Conservation (phyloP, 2,113 vertebrate genomes). For the Gopherus flavomarginatus region DNA sequence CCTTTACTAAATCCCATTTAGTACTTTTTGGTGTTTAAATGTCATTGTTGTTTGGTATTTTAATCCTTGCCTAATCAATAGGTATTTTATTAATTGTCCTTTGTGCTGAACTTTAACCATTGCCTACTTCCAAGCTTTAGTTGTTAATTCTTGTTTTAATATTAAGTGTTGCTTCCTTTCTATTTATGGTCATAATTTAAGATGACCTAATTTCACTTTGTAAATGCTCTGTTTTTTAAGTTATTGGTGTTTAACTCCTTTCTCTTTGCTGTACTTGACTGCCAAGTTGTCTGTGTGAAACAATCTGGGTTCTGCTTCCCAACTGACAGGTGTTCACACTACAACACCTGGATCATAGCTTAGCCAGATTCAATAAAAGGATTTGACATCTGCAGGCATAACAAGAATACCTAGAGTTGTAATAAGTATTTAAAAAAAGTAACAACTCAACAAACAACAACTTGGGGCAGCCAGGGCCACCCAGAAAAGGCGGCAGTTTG, state of each 20-base stretch:
- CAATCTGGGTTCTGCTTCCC: not conserved
- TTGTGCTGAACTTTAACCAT: not conserved
- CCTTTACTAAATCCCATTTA: not conserved
- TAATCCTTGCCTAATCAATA: too few species aligned
- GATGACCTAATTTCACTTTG: not conserved
- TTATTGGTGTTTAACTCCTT: not conserved
- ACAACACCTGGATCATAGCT: not conserved
- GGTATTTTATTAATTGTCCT: not conserved
- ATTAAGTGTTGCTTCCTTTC: not conserved
- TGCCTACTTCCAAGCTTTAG: not conserved
- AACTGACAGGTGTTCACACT: fast-evolving
- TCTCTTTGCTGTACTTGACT: not conserved
- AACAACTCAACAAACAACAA: not conserved
- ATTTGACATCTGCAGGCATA: not conserved
- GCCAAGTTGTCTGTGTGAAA: not conserved
- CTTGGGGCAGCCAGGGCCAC: not conserved
- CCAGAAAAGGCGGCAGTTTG: not conserved
- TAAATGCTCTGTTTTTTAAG: not conserved
- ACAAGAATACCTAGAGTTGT: not conserved
- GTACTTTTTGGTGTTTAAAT: not conserved
- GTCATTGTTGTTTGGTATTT: not conserved
- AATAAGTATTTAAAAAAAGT: not conserved
- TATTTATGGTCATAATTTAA: not conserved
- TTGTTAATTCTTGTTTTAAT: not conserved
- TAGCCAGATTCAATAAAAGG: not conserved